Evolutionary conservation across 2,113 vertebrate genomes (phyloP), one percentile per base, ranked within the genome.

Genomic region (Gopherus flavomarginatus): DNA sequence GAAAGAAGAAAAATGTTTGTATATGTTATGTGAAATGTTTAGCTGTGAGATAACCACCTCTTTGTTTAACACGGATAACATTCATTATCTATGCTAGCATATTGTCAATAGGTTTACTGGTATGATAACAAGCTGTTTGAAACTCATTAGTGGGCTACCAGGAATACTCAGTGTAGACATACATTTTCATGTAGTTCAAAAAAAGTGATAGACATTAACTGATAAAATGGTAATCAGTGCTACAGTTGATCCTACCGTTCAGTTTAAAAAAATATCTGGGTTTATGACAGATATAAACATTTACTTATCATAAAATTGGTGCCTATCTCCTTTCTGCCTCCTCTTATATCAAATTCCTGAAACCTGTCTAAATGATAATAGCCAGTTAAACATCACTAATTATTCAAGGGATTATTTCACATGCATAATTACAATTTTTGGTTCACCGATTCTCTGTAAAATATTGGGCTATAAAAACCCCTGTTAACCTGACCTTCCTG

Each of bases 401-500:
- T 97, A 97, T 96, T 98, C 88, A 93, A 83, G 84, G 89, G 86
- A 97, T 98, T 97, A 97, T 96, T 97, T 98, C 90, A 87, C 50
- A 83, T 90, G 87, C 91, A 97, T 96, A 96, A 96, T 98, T 97
- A 85, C 81, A 94, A 90, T 96, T 97, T 98, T 97, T 98, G 94
- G 92, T 98, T 98, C 94, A 97, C 96, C 96, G 95, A 97, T 97
- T 98, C 89, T 72, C 94, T 95, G 91, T 92, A 96, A 98, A 98
- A 97, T 96, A 93, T 92, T 97, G 89, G 93, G 95, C 97, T 96
- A 98, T 98, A 98, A 98, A 98, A 98, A 83, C 96, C 96, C 92
- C 94, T 92, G 87, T 92, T 98, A 98, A 96, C 92, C 95, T 97
- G 97, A 98, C 98, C 98, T 98, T 98, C 98, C 94, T 98, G 97